Conservation (phyloP, 2,888 invertebrate genomes). For the Dolomedes plantarius region DNA sequence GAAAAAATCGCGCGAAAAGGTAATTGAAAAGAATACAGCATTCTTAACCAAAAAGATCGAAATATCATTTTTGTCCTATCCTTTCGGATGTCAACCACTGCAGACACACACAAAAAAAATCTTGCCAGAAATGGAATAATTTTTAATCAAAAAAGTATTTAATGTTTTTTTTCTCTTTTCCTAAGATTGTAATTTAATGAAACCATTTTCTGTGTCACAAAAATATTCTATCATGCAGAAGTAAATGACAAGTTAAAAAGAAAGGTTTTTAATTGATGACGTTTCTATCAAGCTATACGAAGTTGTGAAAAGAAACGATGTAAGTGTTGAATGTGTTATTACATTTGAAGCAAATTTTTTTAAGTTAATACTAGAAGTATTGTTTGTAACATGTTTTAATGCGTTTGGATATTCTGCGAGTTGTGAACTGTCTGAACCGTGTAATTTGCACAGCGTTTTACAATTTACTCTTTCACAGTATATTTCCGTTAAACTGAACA, state of each 20-base stretch:
- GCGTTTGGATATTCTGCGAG: too few species aligned
- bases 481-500: too few species aligned
- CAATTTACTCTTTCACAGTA: too few species aligned
- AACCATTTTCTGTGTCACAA: slow-evolving; percentile 8
- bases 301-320: slow-evolving; percentile 6
- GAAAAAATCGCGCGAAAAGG: neutral
- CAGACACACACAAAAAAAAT: neutral
- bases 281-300: neutral
- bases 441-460: too few species aligned
- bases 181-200: slow-evolving; percentile 9
- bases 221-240: slow-evolving; percentile 4
- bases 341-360: neutral
- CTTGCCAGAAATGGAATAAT: slow-evolving; percentile 1
- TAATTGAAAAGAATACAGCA: slow-evolving; percentile 7
- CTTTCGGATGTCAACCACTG: neutral
- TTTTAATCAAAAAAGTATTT: slow-evolving; percentile 14
- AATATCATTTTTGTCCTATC: slow-evolving; percentile 1
- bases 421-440: too few species aligned
- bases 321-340: neutral
- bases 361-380: too few species aligned
- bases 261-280: slow-evolving; percentile 14
- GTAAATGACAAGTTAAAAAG: neutral
- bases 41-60: slow-evolving; percentile 12
- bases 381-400: too few species aligned
- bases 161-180: neutral